phyloP scores from a whole-genome alignment of 2,113 vertebrate genomes.

The Grus americana region DNA sequence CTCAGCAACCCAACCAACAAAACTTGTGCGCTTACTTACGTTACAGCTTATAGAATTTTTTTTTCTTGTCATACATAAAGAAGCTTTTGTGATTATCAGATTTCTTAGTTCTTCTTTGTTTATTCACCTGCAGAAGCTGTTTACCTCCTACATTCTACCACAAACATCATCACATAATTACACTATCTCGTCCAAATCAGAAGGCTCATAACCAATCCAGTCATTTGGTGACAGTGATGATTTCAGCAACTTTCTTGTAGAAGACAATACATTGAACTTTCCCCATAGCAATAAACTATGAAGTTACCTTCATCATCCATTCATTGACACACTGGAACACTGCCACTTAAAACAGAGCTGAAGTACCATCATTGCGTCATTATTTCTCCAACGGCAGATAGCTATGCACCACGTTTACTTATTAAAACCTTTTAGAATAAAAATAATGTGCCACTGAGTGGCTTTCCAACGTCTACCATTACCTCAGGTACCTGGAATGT shows the following conservation, averaged over 20 bases:
- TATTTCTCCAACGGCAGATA: conserved; percentile 40
- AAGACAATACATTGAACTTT: conserved; percentile 38
- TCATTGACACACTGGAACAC: conserved; percentile 47
- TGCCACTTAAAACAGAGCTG: conserved; percentile 58
- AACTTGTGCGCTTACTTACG: background rate
- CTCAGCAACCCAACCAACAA: background rate
- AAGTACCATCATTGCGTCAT: conserved; percentile 21
- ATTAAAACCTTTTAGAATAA: conserved; percentile 57
- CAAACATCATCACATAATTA: conserved; percentile 41
- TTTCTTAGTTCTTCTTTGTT: conserved; percentile 18
- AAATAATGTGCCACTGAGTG: conserved; percentile 75
- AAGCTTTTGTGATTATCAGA: background rate
- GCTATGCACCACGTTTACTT: background rate
- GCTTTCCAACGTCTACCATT: conserved; percentile 74
- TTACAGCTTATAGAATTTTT: background rate
- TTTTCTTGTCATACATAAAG: background rate
- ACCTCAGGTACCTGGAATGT: conserved; percentile 91
- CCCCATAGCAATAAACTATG: conserved; percentile 32
- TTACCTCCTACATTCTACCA: conserved; percentile 30
- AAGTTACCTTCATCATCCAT: conserved; percentile 48
- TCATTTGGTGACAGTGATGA: conserved; percentile 33
- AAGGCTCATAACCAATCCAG: conserved; percentile 4
- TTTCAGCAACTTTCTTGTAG: conserved; percentile 28
- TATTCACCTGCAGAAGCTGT: conserved; percentile 55
- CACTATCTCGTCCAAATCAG: conserved; percentile 32